Base-by-base conservation (phyloP, 2,113 vertebrate genomes). In the Nerophis ophidion region DNA sequence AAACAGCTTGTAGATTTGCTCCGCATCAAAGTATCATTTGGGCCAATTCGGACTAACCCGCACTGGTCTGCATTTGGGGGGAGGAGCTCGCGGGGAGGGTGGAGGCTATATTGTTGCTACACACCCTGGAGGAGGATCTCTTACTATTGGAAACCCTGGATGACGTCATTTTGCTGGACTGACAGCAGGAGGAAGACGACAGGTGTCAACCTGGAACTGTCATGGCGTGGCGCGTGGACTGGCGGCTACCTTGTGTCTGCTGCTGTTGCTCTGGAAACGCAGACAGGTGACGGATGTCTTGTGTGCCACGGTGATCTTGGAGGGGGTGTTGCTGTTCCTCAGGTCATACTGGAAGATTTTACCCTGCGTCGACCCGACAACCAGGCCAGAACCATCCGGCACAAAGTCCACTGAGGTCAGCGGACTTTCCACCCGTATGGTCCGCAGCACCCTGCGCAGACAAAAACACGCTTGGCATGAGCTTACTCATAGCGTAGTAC, bases 251-350 rank as follows among this genome's bases (percentile, higher is more conserved):
- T 95, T 98, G 69, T 83, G 86, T 64, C 66, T 86, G 73, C 61
- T 80, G 71, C 69, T 75, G 48, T 81, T 88, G 79, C 85, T 89
- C 88, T 98, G 95, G 84, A 96, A 92, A 35, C 92, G 88, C 74
- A 98, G 91, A 77, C 92, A 94, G 15, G 92, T 96, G 71, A 99
- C 94, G n/a, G 92, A 96, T 62, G 93, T 95, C 80, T 93, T 97
- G 80, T 99, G 97, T 51, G 95, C 97, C 51, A 46, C 69, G 14
- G 92, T 91, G 70, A 91, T 80, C 84, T 91, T 93, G 71, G 92
- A 86, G 5, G 95, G 93, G 15, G 92, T 79, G 26, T 90, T 93
- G 68, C 94, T 84, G 82, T 97, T 96, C 66, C 97, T 92, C 76
- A 99, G 89, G 80, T 99, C 97, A 61, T 97, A 99, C 16, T 94